Evolutionary conservation across 2,113 vertebrate species (phyloP), one percentile per base, ranked within the genome.

Genomic region (Indri indri): DNA sequence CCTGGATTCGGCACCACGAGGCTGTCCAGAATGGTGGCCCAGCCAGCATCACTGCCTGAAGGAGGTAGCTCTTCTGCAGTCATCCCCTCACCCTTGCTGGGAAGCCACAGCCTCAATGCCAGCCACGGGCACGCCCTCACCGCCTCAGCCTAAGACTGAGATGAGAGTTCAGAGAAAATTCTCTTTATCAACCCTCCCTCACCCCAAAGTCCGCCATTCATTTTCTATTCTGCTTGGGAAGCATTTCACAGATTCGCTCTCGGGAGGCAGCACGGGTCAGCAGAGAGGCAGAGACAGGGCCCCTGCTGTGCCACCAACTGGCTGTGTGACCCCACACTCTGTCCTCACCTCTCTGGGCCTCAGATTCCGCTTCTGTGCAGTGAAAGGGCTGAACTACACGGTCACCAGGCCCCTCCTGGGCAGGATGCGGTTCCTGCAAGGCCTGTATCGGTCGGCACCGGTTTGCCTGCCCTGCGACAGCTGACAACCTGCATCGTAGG

Each of bases 1-100:
- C 8, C 23, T 45, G 7, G 20, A 5, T 1, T 22, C 1, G 2
- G 4, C 11, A 30, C 22, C 0, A 0, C 0, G 5, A 42, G 34
- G 8, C 74, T 3, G 12, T 63, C 45, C 68, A 27, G 47, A 47
- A 42, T n/a, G 4, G n/a, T 17, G 16, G 9, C 63, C 52, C 0
- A 0, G 52, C 57, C 14, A 34, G 27, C 25, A 20, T 37, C 9
- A 2, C 0, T 0, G 27, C 1, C 0, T 2, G 9, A 52, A 14
- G 0, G 5, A 52, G n/a, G 17, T 32, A 6, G n/a, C 10, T 16
- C 8, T 2, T 8, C 12, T 14, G 12, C 27, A 5, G 4, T 57
- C 20, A 17, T 8, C 25, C 66, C 79, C 37, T 57, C 42, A 22
- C 13, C 40, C 6, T 7, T 22, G 2, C 66, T 3, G 4, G 23